Evolutionary conservation across 2,797 vertebrate genomes (phyloP).

Genomic region (Rhyacichthys aspro): DNA sequence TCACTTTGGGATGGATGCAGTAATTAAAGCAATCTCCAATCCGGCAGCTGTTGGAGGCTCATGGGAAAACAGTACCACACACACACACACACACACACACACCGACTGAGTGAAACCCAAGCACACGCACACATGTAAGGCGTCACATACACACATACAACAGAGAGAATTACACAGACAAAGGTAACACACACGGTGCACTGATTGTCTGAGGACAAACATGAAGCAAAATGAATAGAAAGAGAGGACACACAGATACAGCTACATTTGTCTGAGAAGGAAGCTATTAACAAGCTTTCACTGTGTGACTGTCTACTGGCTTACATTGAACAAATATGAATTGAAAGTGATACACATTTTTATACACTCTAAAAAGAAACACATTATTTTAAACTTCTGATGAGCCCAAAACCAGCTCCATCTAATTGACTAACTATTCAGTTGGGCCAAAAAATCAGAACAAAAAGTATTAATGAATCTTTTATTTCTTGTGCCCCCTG

Average conservation of each 20-base stretch:
- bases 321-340: too few species aligned
- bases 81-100: conserved; percentile 18
- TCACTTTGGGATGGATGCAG: conserved; percentile 33
- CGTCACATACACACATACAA: not conserved
- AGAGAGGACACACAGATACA: conserved; percentile 48
- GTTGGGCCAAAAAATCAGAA: too few species aligned
- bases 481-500: conserved; percentile 9
- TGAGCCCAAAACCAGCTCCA: too few species aligned
- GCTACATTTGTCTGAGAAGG: conserved; percentile 41
- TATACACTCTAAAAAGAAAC: too few species aligned
- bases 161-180: conserved; percentile 3
- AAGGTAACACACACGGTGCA: not conserved
- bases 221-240: conserved; percentile 58
- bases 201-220: conserved; percentile 32
- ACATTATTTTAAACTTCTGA: too few species aligned
- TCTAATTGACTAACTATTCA: too few species aligned
- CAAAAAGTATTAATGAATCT: not conserved
- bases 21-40: conserved; percentile 68
- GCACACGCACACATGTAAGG: not conserved
- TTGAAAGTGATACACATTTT: too few species aligned
- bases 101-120: too few species aligned
- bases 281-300: conserved; percentile 40
- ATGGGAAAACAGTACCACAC: conserved; percentile 25
- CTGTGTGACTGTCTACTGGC: too few species aligned
- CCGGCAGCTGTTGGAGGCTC: conserved; percentile 42